Base-by-base conservation (phyloP, 2,797 vertebrate genomes). In the Nothura maculosa region DNA sequence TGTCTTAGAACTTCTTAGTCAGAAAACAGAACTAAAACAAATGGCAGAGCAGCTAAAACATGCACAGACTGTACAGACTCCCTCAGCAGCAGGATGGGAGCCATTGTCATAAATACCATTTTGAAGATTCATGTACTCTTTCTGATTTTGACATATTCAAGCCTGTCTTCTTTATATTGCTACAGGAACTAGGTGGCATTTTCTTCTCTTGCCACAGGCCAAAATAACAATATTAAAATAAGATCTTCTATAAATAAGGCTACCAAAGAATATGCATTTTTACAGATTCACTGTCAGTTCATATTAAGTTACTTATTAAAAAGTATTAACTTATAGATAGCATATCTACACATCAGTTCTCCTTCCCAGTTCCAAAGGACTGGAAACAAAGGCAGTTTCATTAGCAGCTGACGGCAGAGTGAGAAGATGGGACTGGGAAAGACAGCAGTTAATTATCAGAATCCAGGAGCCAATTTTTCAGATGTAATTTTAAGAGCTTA, bases 401-500 rank as follows among this genome's bases (percentile, higher is more conserved):
- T 14, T 66, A 60, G n/a, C 2, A 61, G 47, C 27, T 81, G 47
- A 68, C 28, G 27, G 17, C 74, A 86, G 19, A 75, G 3, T 30
- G 43, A 79, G n/a, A 81, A 63, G 69, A 75, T 47, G 52, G 50
- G 45, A 90, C 40, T 32, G 72, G 63, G 58, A 81, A 81, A 85
- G 63, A 18, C 61, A 85, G 67, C 61, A 77, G 48, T 30, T 61
- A 83, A 90, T 68, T 77, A 76, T 68, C 52, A 45, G 47, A 92
- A 76, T 85, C 64, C 62, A 77, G 67, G 54, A 75, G 28, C 6
- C 47, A 80, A 30, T 87, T 94, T 77, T 89, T 89, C 48, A 72
- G 61, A 82, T 24, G 14, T 50, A 62, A 90, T 85, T 87, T 82
- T 47, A 77, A 80, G 48, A 90, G 36, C n/a, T 92, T 90, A 80